These are phyloP conservation scores for Apostichopus japonicus DNA, from an alignment of 35 echinoderm and acorn worm genomes.

Conservation along the genomic window DNA sequence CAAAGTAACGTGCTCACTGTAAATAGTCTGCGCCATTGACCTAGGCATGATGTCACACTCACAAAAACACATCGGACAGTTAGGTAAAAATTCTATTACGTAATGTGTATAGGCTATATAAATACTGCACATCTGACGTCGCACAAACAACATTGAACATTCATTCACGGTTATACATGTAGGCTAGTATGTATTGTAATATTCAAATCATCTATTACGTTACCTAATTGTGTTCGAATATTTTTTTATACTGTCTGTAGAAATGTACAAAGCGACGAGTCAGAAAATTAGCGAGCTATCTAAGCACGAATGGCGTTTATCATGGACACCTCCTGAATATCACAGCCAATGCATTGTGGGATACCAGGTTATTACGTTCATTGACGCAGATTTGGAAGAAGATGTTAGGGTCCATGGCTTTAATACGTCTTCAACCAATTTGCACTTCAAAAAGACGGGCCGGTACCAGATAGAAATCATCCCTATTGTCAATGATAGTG, in stretches of 20 bases:
- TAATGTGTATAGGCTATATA: too few species aligned
- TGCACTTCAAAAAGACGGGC: background rate
- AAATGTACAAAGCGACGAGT: constrained; percentile 24
- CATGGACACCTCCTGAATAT: constrained; percentile 11
- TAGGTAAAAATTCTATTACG: too few species aligned
- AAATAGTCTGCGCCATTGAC: too few species aligned
- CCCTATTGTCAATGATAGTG: background rate
- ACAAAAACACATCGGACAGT: too few species aligned
- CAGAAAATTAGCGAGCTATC: background rate
- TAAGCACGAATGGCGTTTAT: background rate
- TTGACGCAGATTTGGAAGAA: constrained; percentile 14
- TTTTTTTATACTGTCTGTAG: background rate
- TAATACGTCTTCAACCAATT: background rate
- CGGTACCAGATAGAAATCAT: constrained; percentile 16
- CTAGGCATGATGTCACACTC: too few species aligned
- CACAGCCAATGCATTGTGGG: constrained; percentile 35
- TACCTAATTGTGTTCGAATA: too few species aligned
- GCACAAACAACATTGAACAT: too few species aligned
- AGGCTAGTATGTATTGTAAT: too few species aligned
- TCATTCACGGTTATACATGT: too few species aligned
- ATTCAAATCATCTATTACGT: too few species aligned
- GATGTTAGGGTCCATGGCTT: background rate
- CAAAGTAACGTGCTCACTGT: too few species aligned
- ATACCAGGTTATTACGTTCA: background rate
- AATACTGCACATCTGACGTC: too few species aligned